Evolutionary conservation across 1,140 invertebrate genomes (phyloP).

Genomic region (Hypsibius dujardini): DNA sequence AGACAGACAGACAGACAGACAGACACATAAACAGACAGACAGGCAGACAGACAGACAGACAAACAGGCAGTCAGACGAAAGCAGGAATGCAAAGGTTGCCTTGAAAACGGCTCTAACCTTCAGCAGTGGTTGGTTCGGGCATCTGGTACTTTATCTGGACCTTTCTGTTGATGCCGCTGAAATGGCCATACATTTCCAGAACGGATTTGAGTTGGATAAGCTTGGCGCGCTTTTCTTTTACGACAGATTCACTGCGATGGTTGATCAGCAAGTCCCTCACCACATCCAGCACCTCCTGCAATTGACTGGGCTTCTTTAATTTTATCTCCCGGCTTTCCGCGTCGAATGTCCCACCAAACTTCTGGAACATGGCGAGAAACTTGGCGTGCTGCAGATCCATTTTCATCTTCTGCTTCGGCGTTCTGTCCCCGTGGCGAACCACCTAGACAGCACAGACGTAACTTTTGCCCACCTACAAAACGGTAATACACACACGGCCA

Average conservation of each 20-base stretch:
- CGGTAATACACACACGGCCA: no score
- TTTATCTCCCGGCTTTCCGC: constrained; percentile 69
- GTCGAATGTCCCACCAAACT: constrained; percentile 64
- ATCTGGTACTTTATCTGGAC: constrained; percentile 98
- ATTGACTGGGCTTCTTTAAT: constrained; percentile 85
- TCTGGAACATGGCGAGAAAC: constrained; percentile 97
- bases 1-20: no score
- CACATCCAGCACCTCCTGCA: constrained; percentile 50
- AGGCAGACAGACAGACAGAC: not conserved
- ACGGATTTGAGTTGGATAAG: constrained; percentile 93
- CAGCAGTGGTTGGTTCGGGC: not conserved
- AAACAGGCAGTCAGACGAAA: no score
- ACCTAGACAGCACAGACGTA: constrained; percentile 95
- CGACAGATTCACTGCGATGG: constrained; percentile 39
- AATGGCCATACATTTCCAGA: constrained; percentile 99
- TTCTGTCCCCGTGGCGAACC: constrained; percentile 91
- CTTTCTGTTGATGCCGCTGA: constrained; percentile 98
- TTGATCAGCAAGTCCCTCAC: constrained; percentile 26
- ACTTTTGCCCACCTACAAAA: no score
- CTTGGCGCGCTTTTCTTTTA: constrained; percentile 92
- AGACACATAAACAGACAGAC: not conserved
- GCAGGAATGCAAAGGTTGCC: no score
- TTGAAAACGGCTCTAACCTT: no score
- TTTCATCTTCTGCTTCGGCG: constrained; percentile 99
- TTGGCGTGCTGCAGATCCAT: constrained; percentile 96